Base-by-base conservation (phyloP, 2,888 invertebrate species). In the Euspilapteryx auroguttella region DNA sequence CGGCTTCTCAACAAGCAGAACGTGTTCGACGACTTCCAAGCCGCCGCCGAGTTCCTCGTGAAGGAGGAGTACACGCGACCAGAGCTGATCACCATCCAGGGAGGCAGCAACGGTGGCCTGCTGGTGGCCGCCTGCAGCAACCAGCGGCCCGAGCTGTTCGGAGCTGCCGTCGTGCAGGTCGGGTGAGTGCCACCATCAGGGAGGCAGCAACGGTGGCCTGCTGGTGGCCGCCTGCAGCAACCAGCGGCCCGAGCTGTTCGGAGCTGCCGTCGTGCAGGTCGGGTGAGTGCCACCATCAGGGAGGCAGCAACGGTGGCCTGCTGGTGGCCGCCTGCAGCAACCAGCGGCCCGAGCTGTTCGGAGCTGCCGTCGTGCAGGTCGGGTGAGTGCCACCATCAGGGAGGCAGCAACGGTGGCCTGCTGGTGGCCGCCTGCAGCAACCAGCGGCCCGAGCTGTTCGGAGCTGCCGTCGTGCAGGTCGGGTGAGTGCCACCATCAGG, bases 61-160 rank as follows among this genome's bases (percentile, higher is more conserved):
- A 51, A 71, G 4, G 81, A 90, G 40, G 80, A 84, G n/a, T 94
- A 93, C 64, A 94, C 96, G 0, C 71, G 58, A 13, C 73, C 85
- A 7, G 62, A 79, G 29, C 88, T 86, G 54, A 55, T 97, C 35
- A 86, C 86, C 9, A 94, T 94, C 42, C 89, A 94, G 63, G 99
- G 99, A 11, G 96, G 90, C 13, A 97, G 96, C 29, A 99, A 99
- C 75, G 98, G 99, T 1, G 99, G 99, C 1, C 80, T 98, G 30
- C 75, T 98, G n/a, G 90, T 97, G 8, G 95, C 89, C 3, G 95
- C 96, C 9, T 94, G 94, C 53, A 82, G 89, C 38, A 97, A 97
- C 78, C 97, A 98, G 75, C 80, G 93, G 21, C 98, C 98, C 0
- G 92, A 96, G 46, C 77, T 99, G 27, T 98, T 89, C 66, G 95